A percentile compares a stretch with the other conserved stretches of the same genome.
These are phyloP conservation scores for Liolophura sinensis DNA, from an alignment of 1,140 invertebrate species.

Conservation along the genomic window DNA sequence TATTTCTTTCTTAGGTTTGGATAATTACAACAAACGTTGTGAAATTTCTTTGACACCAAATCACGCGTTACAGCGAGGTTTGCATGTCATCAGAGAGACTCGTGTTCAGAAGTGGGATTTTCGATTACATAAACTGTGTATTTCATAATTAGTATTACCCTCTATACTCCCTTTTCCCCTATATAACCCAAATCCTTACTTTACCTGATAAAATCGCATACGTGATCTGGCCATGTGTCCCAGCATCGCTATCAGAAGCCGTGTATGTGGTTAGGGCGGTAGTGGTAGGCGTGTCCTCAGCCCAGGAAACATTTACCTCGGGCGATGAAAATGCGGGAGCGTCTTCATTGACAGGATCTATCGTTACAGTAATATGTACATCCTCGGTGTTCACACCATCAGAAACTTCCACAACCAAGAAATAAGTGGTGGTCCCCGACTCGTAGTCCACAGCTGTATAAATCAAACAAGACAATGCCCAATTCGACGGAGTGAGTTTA, in stretches of 20 bases:
- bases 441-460: slow-evolving; percentile 36
- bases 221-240: slow-evolving; percentile 23
- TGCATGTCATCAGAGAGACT: too few relatives aligned
- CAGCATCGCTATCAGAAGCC: slow-evolving; percentile 29
- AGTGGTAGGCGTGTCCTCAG: slow-evolving; percentile 25
- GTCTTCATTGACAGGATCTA: slow-evolving; percentile 34
- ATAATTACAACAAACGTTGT: too few relatives aligned
- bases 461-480: slow-evolving; percentile 1
- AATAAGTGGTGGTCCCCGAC: slow-evolving; percentile 26
- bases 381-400: slow-evolving; percentile 23
- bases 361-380: slow-evolving; percentile 26
- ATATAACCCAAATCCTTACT: too few relatives aligned
- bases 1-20: too few relatives aligned
- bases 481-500: neutral
- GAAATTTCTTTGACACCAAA: too few relatives aligned
- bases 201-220: slow-evolving; percentile 30
- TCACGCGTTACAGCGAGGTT: too few relatives aligned
- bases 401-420: slow-evolving; percentile 22
- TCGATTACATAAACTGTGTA: too few relatives aligned
- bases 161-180: too few relatives aligned
- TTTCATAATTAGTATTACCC: too few relatives aligned
- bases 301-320: slow-evolving; percentile 13
- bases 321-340: slow-evolving; percentile 26
- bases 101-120: too few relatives aligned
- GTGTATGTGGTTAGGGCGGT: slow-evolving; percentile 21